A percentile compares a stretch with the other conserved stretches of the same genome.
phyloP scores from a whole-genome alignment of 2,797 vertebrate genomes.

The Fratercula arctica region DNA sequence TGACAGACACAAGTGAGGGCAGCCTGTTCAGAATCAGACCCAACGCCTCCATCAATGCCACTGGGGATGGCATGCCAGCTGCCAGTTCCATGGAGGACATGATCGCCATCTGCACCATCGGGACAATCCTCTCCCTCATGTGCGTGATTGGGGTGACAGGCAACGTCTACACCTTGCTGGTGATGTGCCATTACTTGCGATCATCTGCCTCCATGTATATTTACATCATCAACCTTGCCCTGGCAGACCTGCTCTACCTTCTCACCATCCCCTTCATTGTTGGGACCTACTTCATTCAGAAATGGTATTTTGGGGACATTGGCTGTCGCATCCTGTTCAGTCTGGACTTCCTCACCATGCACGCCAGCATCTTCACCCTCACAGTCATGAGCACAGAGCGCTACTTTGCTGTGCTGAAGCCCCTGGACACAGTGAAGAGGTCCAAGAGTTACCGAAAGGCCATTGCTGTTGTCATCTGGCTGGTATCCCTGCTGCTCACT shows the following conservation, averaged over 20 bases:
- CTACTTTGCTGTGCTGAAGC: constrained; percentile 90
- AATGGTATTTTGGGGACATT: constrained; percentile 88
- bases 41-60: constrained; percentile 68
- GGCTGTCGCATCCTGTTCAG: constrained; percentile 90
- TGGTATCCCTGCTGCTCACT: constrained; percentile 85
- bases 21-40: constrained; percentile 58
- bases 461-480: constrained; percentile 87
- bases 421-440: constrained; percentile 88
- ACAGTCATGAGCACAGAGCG: constrained; percentile 93
- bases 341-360: constrained; percentile 93
- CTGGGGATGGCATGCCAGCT: constrained; percentile 8
- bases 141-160: constrained; percentile 87
- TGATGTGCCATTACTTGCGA: constrained; percentile 91
- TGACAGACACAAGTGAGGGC: constrained; percentile 73
- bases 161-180: constrained; percentile 91
- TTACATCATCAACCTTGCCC: constrained; percentile 90
- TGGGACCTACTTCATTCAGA: constrained; percentile 88
- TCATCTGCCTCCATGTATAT: constrained; percentile 92
- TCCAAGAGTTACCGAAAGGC: constrained; percentile 92
- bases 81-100: constrained; percentile 78
- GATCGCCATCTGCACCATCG: constrained; percentile 84
- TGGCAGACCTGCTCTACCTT: constrained; percentile 91
- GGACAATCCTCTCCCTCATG: constrained; percentile 89
- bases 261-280: constrained; percentile 93
- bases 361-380: constrained; percentile 92